Conservation (phyloP, 2,113 vertebrate species). For the Apteryx owenii region DNA sequence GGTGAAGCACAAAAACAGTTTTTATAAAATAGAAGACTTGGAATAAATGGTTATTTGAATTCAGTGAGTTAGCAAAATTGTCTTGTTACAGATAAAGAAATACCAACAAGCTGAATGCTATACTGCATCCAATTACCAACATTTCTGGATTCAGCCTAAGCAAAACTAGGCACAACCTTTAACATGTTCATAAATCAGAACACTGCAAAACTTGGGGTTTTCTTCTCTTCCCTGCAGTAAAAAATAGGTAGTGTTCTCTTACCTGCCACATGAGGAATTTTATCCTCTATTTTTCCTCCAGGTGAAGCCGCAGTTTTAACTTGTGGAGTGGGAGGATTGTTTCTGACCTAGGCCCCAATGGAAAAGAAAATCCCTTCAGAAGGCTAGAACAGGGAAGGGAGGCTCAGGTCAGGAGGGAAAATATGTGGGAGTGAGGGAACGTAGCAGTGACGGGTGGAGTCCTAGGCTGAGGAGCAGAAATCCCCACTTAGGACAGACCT, state of each 20-base stretch:
- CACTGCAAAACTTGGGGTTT: neutral
- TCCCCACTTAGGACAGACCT: neutral
- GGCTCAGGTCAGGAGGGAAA: accelerated
- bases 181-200: neutral
- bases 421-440: neutral
- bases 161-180: neutral
- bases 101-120: neutral
- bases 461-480: neutral
- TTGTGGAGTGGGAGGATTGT: neutral
- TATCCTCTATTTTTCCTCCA: neutral
- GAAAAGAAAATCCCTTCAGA: neutral
- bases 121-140: neutral
- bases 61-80: neutral
- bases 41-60: neutral
- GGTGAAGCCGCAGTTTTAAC: neutral
- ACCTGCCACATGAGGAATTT: neutral
- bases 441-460: neutral
- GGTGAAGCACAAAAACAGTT: accelerated
- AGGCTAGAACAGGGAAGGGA: neutral
- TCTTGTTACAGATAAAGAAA: neutral
- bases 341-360: neutral
- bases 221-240: neutral
- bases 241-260: neutral
- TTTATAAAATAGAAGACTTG: neutral
- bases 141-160: neutral